A percentile compares a stretch with the other conserved stretches of the same genome.
Conservation (phyloP, 2,797 vertebrate genomes). For the Fundulus diaphanus region DNA sequence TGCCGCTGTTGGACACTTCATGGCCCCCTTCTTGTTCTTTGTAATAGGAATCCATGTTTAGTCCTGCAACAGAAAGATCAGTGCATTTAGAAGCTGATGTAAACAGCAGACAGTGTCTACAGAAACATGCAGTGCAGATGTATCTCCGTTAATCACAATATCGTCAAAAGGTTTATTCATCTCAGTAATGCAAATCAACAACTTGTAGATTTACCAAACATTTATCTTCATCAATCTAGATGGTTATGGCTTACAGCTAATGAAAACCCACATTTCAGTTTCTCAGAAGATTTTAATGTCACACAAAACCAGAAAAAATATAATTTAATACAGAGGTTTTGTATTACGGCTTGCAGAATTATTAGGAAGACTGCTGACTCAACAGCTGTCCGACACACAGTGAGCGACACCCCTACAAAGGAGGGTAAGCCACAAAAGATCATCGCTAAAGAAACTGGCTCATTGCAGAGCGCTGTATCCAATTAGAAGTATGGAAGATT, state of each 20-base stretch:
- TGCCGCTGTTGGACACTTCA: slow-evolving; percentile 40
- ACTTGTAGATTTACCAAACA: background rate
- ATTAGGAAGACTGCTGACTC: background rate
- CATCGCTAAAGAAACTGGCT: background rate
- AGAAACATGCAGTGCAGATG: background rate
- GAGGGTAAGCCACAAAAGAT: background rate
- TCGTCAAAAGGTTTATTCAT: background rate
- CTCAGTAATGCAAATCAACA: background rate
- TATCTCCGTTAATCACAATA: background rate
- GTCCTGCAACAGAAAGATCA: slow-evolving; percentile 70
- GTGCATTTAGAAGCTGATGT: slow-evolving; percentile 16
- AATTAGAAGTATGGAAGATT: background rate
- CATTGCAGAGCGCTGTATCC: too few species aligned
- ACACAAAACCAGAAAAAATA: background rate
- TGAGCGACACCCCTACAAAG: background rate
- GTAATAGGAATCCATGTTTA: slow-evolving; percentile 50
- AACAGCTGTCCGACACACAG: background rate
- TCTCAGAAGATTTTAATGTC: background rate
- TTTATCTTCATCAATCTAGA: background rate
- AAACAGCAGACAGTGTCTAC: background rate
- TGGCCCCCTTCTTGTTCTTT: slow-evolving; percentile 48
- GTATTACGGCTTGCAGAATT: background rate
- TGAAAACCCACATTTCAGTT: background rate
- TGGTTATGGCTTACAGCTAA: background rate
- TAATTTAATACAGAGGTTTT: background rate